Percentiles rank a stretch among this genome's conserved stretches.
phyloP scores from a whole-genome alignment of 2,113 vertebrate genomes.

The Hyperopisus bebe region DNA sequence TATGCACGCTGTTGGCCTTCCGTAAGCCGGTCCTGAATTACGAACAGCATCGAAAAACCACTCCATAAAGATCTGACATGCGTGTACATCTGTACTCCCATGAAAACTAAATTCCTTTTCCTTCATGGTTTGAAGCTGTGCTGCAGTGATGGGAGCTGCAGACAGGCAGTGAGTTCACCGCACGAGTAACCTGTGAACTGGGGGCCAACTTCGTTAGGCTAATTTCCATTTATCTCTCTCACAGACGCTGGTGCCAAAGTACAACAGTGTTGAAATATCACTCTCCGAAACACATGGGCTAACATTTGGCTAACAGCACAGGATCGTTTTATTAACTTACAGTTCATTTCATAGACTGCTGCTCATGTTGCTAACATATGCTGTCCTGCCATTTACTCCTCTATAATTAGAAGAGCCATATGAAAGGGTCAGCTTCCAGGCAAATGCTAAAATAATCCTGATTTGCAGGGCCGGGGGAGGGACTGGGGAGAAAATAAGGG shows the following conservation, averaged over 20 bases:
- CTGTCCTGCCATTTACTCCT: conserved; percentile 52
- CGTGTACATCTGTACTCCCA: neutral
- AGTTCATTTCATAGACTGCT: conserved; percentile 63
- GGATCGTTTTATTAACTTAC: conserved; percentile 61
- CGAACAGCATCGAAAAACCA: neutral
- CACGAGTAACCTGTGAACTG: neutral
- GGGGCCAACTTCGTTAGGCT: neutral
- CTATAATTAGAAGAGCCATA: conserved; percentile 61
- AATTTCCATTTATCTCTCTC: conserved; percentile 17
- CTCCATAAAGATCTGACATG: neutral
- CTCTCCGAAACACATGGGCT: conserved; percentile 54
- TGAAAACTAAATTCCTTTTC: neutral
- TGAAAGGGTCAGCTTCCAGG: conserved; percentile 52
- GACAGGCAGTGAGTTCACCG: neutral
- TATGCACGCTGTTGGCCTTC: too few species aligned
- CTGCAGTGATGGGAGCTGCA: too few species aligned
- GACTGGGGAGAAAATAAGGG: conserved; percentile 31
- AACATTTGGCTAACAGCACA: conserved; percentile 59
- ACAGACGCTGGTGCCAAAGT: conserved; percentile 21
- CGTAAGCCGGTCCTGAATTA: neutral
- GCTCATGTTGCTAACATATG: conserved; percentile 64
- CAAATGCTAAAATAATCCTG: conserved; percentile 50
- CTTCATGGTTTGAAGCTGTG: neutral
- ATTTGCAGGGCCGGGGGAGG: conserved; percentile 39
- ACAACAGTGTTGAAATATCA: conserved; percentile 56